Percentiles rank a stretch among this genome's conserved stretches.
phyloP scores from a whole-genome alignment of 2,113 vertebrate genomes.

The Spea multiplicata region DNA sequence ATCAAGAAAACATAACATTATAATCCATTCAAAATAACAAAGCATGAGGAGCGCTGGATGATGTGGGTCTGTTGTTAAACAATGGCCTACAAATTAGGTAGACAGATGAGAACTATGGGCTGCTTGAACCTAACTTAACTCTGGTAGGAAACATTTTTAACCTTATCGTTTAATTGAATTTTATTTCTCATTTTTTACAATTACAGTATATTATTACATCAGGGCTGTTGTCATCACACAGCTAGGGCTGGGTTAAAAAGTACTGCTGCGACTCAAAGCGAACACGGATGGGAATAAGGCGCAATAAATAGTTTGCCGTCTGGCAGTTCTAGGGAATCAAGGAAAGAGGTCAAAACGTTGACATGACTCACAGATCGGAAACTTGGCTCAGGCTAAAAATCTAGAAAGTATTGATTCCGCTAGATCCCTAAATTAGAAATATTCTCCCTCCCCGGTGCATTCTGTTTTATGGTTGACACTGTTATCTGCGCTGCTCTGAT shows the following conservation, averaged over 20 bases:
- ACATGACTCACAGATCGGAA: slow-evolving; percentile 32
- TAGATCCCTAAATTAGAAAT: neutral
- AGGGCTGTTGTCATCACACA: neutral
- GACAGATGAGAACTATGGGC: no score
- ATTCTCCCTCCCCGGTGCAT: slow-evolving; percentile 8
- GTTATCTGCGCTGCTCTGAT: neutral
- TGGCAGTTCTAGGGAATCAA: neutral
- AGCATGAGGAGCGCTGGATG: no score
- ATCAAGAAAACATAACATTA: slow-evolving; percentile 37
- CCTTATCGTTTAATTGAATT: neutral
- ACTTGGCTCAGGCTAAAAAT: slow-evolving; percentile 21
- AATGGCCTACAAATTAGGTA: no score
- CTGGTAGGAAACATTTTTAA: neutral
- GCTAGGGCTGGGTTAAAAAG: neutral
- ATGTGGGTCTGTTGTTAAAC: no score
- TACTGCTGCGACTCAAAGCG: neutral
- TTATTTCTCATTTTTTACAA: neutral
- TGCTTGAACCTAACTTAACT: no score
- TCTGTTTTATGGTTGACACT: neutral
- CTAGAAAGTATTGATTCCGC: slow-evolving; percentile 1
- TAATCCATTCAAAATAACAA: neutral
- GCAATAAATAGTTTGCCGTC: neutral
- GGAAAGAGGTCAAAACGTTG: slow-evolving; percentile 5
- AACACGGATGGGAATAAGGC: neutral
- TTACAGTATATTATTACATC: neutral